Evolutionary conservation across 2,888 invertebrate species (phyloP).

Genomic region (Drepanosiphum platanoidis): DNA sequence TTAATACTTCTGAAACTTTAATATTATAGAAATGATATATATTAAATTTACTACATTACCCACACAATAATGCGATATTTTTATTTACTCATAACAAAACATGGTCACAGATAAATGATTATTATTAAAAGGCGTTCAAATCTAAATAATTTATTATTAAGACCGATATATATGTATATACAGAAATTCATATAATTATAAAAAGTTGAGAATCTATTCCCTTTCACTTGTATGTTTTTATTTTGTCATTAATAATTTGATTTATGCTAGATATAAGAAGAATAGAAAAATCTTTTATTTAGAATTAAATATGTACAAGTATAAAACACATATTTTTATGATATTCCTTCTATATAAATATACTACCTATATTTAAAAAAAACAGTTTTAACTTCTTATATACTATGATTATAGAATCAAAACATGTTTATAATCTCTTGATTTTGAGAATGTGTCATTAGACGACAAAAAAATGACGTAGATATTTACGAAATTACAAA

Average conservation of each 20-base stretch:
- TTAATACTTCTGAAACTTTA: no score
- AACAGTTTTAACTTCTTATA: not conserved
- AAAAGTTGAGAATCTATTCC: slow-evolving; percentile 31
- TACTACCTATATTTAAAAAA: no score
- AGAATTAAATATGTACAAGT: not conserved
- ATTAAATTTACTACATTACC: not conserved
- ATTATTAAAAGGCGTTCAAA: not conserved
- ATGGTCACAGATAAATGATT: not conserved
- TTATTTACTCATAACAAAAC: not conserved
- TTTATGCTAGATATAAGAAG: no score
- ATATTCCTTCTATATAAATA: no score
- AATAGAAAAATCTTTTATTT: not conserved
- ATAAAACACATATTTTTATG: no score
- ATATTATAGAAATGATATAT: no score
- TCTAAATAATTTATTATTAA: not conserved
- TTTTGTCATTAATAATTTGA: slow-evolving; percentile 23
- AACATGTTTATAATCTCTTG: not conserved
- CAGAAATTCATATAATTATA: not conserved
- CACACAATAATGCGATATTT: not conserved
- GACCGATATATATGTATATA: no score
- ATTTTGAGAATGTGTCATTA: slow-evolving; percentile 6
- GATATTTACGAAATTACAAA: not conserved
- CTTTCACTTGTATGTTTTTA: slow-evolving; percentile 47
- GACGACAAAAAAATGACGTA: not conserved
- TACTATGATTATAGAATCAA: not conserved